These are phyloP conservation scores for Emys orbicularis DNA, from an alignment of 2,797 vertebrate species.

Conservation along the genomic window DNA sequence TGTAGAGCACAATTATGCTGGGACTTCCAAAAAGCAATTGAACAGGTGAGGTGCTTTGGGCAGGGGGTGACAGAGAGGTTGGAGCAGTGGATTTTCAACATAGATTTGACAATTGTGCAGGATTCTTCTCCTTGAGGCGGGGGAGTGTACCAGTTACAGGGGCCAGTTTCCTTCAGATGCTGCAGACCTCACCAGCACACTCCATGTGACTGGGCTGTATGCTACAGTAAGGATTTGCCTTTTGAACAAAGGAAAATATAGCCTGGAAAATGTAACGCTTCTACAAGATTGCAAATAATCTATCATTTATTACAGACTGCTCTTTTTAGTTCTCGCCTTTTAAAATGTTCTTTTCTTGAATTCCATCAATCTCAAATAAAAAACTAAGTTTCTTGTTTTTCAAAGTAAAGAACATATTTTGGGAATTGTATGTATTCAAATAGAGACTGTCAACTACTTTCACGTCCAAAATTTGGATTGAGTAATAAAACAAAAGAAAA, in stretches of 20 bases:
- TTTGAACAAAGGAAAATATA: neutral
- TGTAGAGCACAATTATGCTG: neutral
- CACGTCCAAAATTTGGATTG: neutral
- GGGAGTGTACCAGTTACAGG: neutral
- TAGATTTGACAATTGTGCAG: neutral
- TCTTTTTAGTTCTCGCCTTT: neutral
- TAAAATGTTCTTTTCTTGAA: neutral
- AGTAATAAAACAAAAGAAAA: constrained; percentile 3
- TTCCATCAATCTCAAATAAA: neutral
- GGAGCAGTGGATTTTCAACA: too few relatives aligned
- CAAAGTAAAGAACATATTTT: neutral
- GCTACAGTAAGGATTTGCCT: accelerated
- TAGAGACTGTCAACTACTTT: neutral
- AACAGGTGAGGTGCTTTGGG: neutral
- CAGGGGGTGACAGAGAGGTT: neutral
- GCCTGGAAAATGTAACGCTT: neutral
- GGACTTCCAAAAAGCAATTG: neutral
- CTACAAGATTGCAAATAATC: neutral
- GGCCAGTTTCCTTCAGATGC: neutral
- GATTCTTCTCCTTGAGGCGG: neutral
- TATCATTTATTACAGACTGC: neutral
- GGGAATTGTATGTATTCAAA: neutral
- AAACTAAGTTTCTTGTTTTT: accelerated
- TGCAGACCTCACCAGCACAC: neutral
- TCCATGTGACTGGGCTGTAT: neutral